phyloP scores from a whole-genome alignment of 2,888 invertebrate species.

The Ormyrus thymus region DNA sequence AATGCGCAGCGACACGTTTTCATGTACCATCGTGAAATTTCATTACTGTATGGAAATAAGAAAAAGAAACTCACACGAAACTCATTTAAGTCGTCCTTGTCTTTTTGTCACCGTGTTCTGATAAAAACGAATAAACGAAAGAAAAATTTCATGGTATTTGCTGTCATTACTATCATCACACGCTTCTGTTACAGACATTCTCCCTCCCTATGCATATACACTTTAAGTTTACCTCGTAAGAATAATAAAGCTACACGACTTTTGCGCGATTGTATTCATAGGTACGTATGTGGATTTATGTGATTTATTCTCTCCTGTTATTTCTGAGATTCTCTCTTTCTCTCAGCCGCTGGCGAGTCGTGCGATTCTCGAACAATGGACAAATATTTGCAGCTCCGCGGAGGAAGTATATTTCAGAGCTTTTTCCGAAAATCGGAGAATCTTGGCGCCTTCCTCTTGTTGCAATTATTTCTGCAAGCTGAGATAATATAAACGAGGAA shows the following conservation, averaged over 20 bases:
- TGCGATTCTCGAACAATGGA: slow-evolving; percentile 10
- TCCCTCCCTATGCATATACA: not conserved
- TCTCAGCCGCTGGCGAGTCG: not conserved
- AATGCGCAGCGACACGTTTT: slow-evolving; percentile 44
- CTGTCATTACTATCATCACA: slow-evolving; percentile 22
- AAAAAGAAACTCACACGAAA: slow-evolving; percentile 43
- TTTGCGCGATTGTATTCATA: not conserved
- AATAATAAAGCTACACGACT: not conserved
- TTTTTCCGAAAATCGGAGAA: too few species aligned
- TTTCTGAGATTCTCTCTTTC: not conserved
- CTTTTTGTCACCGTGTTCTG: slow-evolving; percentile 55
- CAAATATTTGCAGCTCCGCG: slow-evolving; percentile 39
- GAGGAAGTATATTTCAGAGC: too few species aligned
- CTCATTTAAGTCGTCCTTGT: slow-evolving; percentile 53
- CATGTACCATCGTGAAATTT: slow-evolving; percentile 49
- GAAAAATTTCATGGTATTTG: slow-evolving; percentile 49
- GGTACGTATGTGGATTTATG: too few species aligned
- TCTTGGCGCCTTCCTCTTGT: too few species aligned
- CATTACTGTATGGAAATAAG: slow-evolving; percentile 46
- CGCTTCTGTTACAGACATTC: not conserved
- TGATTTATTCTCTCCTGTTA: not conserved
- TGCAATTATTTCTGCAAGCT: not conserved
- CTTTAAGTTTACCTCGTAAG: not conserved
- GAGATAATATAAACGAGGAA: slow-evolving; percentile 29
- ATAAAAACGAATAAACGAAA: slow-evolving; percentile 52